Evolutionary conservation across 2,113 vertebrate genomes (phyloP).

Genomic region (Calidris pugnax): DNA sequence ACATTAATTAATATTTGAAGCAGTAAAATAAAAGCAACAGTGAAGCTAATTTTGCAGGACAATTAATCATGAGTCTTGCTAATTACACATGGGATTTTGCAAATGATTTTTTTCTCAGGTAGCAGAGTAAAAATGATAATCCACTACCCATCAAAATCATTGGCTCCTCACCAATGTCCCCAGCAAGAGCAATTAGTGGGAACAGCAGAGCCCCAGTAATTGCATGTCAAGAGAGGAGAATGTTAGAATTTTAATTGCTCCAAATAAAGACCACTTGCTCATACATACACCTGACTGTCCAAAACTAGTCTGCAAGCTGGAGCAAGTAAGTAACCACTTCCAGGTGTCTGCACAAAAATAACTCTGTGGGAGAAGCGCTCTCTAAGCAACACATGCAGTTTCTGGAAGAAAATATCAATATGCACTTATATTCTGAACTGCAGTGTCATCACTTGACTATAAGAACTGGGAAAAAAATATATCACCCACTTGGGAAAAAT

Average conservation of each 20-base stretch:
- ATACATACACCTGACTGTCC: conserved; percentile 86
- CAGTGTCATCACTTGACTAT: conserved; percentile 79
- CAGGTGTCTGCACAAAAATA: conserved; percentile 92
- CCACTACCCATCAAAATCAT: conserved; percentile 92
- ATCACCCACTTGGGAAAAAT: conserved; percentile 79
- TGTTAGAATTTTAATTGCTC: conserved; percentile 93
- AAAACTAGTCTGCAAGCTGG: conserved; percentile 77
- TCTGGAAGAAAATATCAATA: conserved; percentile 79
- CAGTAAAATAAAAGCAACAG: conserved; percentile 99
- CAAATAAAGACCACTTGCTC: conserved; percentile 89
- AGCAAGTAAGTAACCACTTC: conserved; percentile 78
- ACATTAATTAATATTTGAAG: conserved; percentile 99
- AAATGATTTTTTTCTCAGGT: conserved; percentile 96
- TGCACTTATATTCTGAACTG: conserved; percentile 78
- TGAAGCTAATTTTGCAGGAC: conserved; percentile 99
- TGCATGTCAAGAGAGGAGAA: conserved; percentile 91
- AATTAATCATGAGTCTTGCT: conserved; percentile 99
- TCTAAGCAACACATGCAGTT: conserved; percentile 65
- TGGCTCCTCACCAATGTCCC: conserved; percentile 95
- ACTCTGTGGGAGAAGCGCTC: conserved; percentile 66
- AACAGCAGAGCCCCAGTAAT: conserved; percentile 93
- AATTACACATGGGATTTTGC: conserved; percentile 99
- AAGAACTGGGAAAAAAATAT: conserved; percentile 69
- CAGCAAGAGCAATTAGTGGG: conserved; percentile 96
- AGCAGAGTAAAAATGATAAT: conserved; percentile 94